Evolutionary conservation across 1,140 invertebrate genomes (phyloP).

Genomic region (Hormaphis cornu): DNA sequence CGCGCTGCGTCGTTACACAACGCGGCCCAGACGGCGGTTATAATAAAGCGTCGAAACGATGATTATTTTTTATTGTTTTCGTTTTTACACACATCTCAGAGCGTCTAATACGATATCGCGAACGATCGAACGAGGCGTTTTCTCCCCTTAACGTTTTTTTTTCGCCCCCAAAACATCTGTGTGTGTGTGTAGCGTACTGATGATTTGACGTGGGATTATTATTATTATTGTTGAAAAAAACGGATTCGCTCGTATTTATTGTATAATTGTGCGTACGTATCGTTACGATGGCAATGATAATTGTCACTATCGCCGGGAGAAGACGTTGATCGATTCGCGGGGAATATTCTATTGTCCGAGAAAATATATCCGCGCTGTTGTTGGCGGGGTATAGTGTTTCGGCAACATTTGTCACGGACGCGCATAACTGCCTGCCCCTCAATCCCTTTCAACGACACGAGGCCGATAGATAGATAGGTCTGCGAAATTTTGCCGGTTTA

Average conservation of each 20-base stretch:
- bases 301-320: neutral
- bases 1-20: neutral
- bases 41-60: no score
- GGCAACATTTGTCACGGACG: slow-evolving; percentile 25
- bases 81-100: no score
- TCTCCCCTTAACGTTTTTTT: neutral
- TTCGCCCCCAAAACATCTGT: neutral
- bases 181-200: neutral
- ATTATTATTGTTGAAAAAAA: no score
- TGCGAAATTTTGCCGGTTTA: slow-evolving; percentile 28
- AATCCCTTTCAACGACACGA: neutral
- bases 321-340: slow-evolving; percentile 22
- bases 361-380: no score
- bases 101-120: no score
- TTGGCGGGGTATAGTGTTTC: slow-evolving; percentile 32
- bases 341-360: neutral
- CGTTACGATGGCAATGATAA: slow-evolving; percentile 10
- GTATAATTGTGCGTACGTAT: neutral
- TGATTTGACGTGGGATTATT: no score
- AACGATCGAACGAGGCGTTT: slow-evolving; percentile 1
- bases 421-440: neutral
- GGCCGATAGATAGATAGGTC: no score
- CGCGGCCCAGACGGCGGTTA: neutral
- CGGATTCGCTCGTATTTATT: neutral
- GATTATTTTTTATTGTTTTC: no score